Base-by-base conservation (phyloP, 2,888 invertebrate species). In the Rhagophthalmus giganteus region DNA sequence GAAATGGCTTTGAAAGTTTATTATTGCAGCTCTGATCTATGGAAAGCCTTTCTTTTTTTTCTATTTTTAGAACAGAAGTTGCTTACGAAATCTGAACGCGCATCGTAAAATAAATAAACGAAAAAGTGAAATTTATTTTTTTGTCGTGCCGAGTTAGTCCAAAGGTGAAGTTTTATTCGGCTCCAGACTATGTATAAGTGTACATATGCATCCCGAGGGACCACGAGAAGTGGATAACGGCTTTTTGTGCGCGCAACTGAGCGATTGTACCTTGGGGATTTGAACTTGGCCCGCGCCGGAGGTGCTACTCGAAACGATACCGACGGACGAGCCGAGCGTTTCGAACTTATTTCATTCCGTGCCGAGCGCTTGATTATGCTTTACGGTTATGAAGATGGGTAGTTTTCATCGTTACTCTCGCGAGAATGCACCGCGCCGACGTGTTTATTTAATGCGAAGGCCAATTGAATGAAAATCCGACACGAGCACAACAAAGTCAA, bases 221-320 rank as follows among this genome's bases (percentile, higher is more conserved):
- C 14, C 34, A 11, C 41, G 28, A 40, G 41, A 55, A 54, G 39
- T 45, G 55, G 52, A 56, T 56, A 58, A 56, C 50, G 48, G 40
- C 51, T 56, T 58, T 58, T 58, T 58, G 51, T 54, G 55, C 50
- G 55, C 54, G 49, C 46, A 47, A 35, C 58, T 58, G 58, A 58
- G 42, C 46, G 54, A 58, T 56, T 54, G 54, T 50, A 48, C 58
- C 41, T 33, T 25, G 8, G 58, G 54, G 58, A 51, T 27, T 46
- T 31, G 12, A 47, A 47, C 35, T 52, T 45, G 34, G 35, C 28
- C 38, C 37, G 33, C 34, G 27, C 38, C 44, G 33, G 31, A 30
- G 28, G 25, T 27, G 12, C 15, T n/a, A 34, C 10, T 16, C 16
- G 9, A 2, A 33, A n/a, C 33, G 33, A 7, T n/a, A 42, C 42